phyloP scores from a whole-genome alignment of 2,888 invertebrate genomes.

The Plagiodera versicolora region DNA sequence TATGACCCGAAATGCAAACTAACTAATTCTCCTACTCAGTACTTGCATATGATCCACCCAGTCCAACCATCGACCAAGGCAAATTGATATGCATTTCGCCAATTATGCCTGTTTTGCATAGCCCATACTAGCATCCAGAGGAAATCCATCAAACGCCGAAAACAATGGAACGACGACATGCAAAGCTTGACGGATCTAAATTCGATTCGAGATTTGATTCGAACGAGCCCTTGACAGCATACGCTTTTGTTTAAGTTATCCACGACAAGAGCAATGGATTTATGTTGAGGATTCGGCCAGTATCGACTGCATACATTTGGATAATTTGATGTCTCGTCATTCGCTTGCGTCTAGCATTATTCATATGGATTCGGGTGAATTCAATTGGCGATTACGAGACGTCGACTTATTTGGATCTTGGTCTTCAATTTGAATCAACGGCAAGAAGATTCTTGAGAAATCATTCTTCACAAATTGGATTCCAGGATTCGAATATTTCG shows the following conservation, averaged over 20 bases:
- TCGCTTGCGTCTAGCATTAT: not conserved
- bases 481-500: too few relatives aligned
- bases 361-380: not conserved
- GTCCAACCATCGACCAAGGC: not conserved
- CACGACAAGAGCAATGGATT: conserved; percentile 49
- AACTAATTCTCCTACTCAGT: too few relatives aligned
- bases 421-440: too few relatives aligned
- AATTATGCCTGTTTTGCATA: conserved; percentile 5
- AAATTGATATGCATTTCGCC: conserved; percentile 11
- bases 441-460: too few relatives aligned
- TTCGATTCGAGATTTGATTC: conserved; percentile 51
- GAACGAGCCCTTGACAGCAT: conserved; percentile 49
- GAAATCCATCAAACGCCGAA: conserved; percentile 53
- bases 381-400: not conserved
- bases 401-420: not conserved
- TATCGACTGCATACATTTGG: conserved; percentile 28
- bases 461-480: too few relatives aligned
- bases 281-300: conserved; percentile 32
- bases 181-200: conserved; percentile 50
- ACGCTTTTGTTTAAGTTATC: conserved; percentile 51
- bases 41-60: too few relatives aligned
- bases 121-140: conserved; percentile 29
- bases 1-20: too few relatives aligned
- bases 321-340: conserved; percentile 24
- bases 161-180: conserved; percentile 51